Base-by-base conservation (phyloP, 2,888 invertebrate species). In the Zelleria hepariella region DNA sequence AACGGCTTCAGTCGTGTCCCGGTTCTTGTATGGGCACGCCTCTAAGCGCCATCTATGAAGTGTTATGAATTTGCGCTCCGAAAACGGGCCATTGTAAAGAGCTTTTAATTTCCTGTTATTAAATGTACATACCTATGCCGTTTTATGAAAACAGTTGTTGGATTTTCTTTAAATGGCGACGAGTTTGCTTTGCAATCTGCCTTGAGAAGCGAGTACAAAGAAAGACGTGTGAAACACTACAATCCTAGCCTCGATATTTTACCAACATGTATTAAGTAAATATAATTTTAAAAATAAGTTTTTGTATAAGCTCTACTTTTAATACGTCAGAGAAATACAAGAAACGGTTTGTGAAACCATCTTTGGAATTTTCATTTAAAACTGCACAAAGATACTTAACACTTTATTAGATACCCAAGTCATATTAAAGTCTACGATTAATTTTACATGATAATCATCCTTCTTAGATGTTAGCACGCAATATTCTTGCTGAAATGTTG, bases 291-390 rank as follows among this genome's bases (percentile, higher is more conserved):
- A 66, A 69, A 5, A 64, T 67, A 65, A 42, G 67, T 70, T 72
- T 70, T 70, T 70, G 68, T 70, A 68, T 70, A 65, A 67, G 67
- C 64, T 70, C 67, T 69, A 66, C 64, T 68, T 63, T 63, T 68
- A 67, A 68, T 72, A 71, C 68, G 67, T 72, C 70, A 66, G 71
- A 75, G 70, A 72, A 74, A 80, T 80, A 78, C 70, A 79, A 71
- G 72, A 70, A 55, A 42, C 32, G 55, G 55, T 55, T 55, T 55
- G 2, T 32, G 32, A 55, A 55, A 32, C 55, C 55, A 55, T 20
- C 7, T 6, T 21, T 8, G 4, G 32, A 42, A 32, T 27, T 55
- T 55, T 55, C 7, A 55, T 55, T 55, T 42, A 20, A 24, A 24
- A 53, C 15, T 10, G 3, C 51, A 5, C 51, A 51, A 15, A 5